Evolutionary conservation across 2,888 invertebrate species (phyloP), one percentile per base, ranked within the genome.

Genomic region (Conops quadrifasciatus): DNA sequence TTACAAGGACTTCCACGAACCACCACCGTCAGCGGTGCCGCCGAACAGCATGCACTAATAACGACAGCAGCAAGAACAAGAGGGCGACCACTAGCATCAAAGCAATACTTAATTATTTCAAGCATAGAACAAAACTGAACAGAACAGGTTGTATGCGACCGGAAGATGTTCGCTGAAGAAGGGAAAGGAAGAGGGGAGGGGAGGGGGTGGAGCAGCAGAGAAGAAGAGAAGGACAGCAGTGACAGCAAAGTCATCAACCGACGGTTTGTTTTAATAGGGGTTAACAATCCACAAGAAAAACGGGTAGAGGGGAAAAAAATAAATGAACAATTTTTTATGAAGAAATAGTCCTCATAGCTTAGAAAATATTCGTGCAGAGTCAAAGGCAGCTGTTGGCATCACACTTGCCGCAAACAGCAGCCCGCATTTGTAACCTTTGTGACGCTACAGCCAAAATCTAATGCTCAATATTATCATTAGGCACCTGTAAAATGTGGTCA

Each of bases 321-420:
- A 49, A 19, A 19, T 16, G 16, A 49, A 49, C 15, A 2, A n/a
- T 49, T 19, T 45, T 15, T 9, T 49, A 49, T 49, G 5, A 16
- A 49, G 49, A 19, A 16, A n/a, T 49, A 16, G 16, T 49, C 53
- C 3, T 11, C 2, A 30, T n/a, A 51, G 19, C 49, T 65, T 30
- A 65, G 49, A 30, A 53, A 64, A 21, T 45, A 26, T 36, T 36
- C 28, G 65, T n/a, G 9, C 30, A 36, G 19, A 24, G 65, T 53
- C 49, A 36, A 36, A 30, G 24, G 51, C 65, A 65, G 49, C 51
- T 65, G 65, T 21, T 65, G 21, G 30, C 28, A 30, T 51, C n/a
- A 43, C 62, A 21, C 24, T 36, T 9, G 36, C 36, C 36, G 4
- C 11, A 45, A 1, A 36, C 36, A 36, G 49, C 49, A 30, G 13